These are phyloP conservation scores for Melangyna quadrimaculata DNA, from an alignment of 2,888 invertebrate species.

Conservation along the genomic window DNA sequence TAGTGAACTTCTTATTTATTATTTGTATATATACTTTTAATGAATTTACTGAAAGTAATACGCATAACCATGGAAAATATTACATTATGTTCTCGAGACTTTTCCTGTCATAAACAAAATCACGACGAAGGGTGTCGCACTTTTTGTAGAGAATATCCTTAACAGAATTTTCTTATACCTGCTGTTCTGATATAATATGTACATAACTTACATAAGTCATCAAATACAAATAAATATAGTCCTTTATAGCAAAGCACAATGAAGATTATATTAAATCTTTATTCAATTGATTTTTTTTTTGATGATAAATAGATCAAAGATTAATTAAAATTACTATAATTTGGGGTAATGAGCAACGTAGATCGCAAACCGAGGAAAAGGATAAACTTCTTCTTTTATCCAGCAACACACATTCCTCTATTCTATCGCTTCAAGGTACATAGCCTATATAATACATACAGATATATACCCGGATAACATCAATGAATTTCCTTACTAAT, in stretches of 20 bases:
- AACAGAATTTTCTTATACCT: no score
- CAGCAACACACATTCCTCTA: background rate
- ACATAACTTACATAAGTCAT: no score
- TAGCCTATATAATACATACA: background rate
- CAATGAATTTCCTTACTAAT: slow-evolving; percentile 61
- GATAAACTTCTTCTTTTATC: background rate
- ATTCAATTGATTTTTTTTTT: background rate
- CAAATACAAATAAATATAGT: background rate
- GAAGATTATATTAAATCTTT: background rate
- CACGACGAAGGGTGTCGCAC: background rate
- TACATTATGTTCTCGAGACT: background rate
- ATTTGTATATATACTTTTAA: no score
- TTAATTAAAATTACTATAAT: background rate
- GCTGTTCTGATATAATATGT: background rate
- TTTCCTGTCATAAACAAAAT: background rate
- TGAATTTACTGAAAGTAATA: no score
- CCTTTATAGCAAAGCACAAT: background rate
- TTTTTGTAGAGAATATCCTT: no score
- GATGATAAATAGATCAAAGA: background rate
- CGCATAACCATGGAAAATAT: background rate
- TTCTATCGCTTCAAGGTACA: background rate
- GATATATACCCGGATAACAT: slow-evolving; percentile 18
- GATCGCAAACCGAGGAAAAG: background rate
- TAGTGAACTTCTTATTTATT: no score
- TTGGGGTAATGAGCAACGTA: background rate